Evolutionary conservation across 2,113 vertebrate genomes (phyloP).

Genomic region (Microcebus tavaratra): DNA sequence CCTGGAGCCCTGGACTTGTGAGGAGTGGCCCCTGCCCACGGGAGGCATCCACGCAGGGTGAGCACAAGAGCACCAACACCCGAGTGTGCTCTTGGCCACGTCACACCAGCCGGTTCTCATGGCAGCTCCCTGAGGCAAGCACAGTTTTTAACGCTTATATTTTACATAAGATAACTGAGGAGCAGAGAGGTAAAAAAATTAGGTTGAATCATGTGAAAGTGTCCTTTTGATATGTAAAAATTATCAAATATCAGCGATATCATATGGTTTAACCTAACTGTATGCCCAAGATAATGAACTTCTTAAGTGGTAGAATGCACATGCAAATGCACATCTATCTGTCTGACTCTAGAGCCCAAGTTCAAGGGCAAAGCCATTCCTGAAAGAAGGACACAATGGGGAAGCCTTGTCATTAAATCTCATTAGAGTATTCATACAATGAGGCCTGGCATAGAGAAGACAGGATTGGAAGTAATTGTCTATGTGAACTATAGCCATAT

Average conservation of each 20-base stretch:
- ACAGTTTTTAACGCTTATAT: background rate
- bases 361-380: slow-evolving; percentile 46
- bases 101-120: background rate
- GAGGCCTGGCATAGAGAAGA: background rate
- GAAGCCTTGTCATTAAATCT: background rate
- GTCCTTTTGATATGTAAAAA: background rate
- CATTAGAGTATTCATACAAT: slow-evolving; percentile 31
- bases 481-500: slow-evolving; percentile 45
- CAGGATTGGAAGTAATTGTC: slow-evolving; percentile 30
- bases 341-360: background rate
- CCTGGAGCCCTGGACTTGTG: background rate
- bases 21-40: background rate
- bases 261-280: background rate
- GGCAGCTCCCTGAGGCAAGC: background rate
- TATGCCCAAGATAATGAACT: background rate
- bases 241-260: background rate
- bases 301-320: background rate
- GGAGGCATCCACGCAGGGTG: accelerated
- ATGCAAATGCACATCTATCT: background rate
- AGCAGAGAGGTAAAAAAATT: background rate
- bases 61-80: background rate
- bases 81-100: background rate
- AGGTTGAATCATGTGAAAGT: background rate
- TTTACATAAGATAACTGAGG: background rate
- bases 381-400: background rate